Evolutionary conservation across 1,140 invertebrate species (phyloP).

Genomic region (Bombus superbus): DNA sequence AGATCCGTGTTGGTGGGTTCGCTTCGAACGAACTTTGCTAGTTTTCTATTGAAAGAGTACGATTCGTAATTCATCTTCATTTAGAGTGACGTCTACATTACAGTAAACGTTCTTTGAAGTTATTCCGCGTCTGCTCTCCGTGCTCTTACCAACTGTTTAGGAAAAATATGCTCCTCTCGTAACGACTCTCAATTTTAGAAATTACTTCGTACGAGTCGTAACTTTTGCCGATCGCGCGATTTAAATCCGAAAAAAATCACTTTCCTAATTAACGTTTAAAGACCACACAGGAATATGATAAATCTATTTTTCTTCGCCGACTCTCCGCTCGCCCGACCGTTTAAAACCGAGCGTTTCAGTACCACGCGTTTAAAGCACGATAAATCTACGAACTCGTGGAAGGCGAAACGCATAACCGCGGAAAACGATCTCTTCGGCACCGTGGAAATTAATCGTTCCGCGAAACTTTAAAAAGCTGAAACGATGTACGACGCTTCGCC

Average conservation of each 20-base stretch:
- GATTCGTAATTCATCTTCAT: slow-evolving; percentile 21
- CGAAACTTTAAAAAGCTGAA: no score
- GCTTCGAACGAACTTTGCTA: slow-evolving; percentile 4
- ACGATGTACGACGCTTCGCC: no score
- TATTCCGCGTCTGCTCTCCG: background rate
- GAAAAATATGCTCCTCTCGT: no score
- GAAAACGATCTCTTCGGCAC: no score
- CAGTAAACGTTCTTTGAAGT: background rate
- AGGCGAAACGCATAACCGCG: background rate
- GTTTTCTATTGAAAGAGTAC: background rate
- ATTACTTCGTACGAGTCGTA: background rate
- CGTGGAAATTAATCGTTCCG: no score
- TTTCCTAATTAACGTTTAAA: background rate
- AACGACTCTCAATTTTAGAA: background rate
- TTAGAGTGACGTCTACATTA: slow-evolving; percentile 2
- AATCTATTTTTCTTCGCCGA: background rate
- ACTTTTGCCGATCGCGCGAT: background rate
- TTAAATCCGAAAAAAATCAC: background rate
- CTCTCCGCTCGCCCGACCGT: no score
- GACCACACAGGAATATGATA: background rate
- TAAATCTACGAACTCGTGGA: background rate
- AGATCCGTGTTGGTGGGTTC: background rate
- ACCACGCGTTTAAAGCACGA: background rate
- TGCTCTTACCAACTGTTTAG: background rate
- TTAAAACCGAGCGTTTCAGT: no score